Conservation (phyloP, 2,113 vertebrate genomes). For the Oncorhynchus masou region DNA sequence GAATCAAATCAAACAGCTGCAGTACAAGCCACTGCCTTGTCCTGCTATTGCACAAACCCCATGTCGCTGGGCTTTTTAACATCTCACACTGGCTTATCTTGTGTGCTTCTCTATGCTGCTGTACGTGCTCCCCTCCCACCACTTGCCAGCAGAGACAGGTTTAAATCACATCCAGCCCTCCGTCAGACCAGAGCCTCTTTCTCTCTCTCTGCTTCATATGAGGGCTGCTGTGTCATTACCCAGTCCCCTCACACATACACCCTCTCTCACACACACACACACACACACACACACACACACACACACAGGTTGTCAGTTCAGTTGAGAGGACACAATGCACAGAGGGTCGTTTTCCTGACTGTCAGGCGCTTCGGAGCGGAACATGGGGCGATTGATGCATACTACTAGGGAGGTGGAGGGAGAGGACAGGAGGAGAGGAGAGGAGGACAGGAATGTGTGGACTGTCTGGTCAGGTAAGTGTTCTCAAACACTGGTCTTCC, state of each 20-base stretch:
- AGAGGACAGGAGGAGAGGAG: neutral
- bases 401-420: neutral
- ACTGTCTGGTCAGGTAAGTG: neutral
- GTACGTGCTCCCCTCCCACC: neutral
- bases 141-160: neutral
- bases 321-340: slow-evolving; percentile 12
- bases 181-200: slow-evolving; percentile 20
- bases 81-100: neutral
- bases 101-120: neutral
- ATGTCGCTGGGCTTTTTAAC: neutral
- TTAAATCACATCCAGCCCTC: neutral
- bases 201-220: slow-evolving; percentile 40
- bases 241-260: slow-evolving; percentile 22
- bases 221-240: slow-evolving; percentile 39
- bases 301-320: slow-evolving; percentile 30
- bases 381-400: slow-evolving; percentile 36
- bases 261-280: neutral
- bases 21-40: neutral
- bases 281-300: neutral
- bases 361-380: slow-evolving; percentile 45
- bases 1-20: neutral
- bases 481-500: no score
- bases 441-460: neutral
- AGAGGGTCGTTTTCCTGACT: slow-evolving; percentile 40
- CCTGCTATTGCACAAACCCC: neutral